Percentiles rank a stretch among this genome's conserved stretches.
These are phyloP conservation scores for Argyrosomus japonicus DNA, from an alignment of 2,113 vertebrate species.

Conservation along the genomic window DNA sequence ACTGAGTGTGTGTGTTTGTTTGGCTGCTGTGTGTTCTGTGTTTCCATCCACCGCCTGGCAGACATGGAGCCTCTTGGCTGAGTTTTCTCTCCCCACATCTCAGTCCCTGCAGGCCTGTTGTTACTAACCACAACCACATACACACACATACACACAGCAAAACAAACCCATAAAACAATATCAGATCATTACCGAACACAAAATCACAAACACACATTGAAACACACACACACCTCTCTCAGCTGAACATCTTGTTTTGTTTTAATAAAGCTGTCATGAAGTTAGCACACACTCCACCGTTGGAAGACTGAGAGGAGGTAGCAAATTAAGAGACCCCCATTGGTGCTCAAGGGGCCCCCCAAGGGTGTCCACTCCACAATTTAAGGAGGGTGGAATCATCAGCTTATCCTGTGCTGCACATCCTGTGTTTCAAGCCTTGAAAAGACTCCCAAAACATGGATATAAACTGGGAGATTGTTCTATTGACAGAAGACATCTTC, in stretches of 20 bases:
- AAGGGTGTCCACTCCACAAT: constrained; percentile 15
- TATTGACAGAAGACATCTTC: background rate
- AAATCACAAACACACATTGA: background rate
- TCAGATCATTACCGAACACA: constrained; percentile 42
- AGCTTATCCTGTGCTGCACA: background rate
- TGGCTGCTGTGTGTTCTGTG: constrained; percentile 28
- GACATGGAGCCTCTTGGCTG: constrained; percentile 51
- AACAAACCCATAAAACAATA: constrained; percentile 56
- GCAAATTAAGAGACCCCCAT: background rate
- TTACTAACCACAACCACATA: constrained; percentile 51
- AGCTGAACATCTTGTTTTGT: constrained; percentile 24
- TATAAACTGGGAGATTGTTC: background rate
- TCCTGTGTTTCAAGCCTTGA: no score
- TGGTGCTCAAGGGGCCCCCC: background rate
- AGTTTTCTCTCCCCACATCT: constrained; percentile 36
- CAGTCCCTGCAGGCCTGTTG: constrained; percentile 50
- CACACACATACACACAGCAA: constrained; percentile 18
- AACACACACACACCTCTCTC: background rate
- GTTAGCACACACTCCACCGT: background rate
- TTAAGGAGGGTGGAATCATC: background rate
- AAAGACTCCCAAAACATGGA: background rate
- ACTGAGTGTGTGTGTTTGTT: constrained; percentile 18
- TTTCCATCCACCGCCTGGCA: constrained; percentile 37
- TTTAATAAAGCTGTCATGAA: constrained; percentile 49
- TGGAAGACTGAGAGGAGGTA: background rate